Conservation (phyloP, 2,888 invertebrate genomes). For the Lymantria dispar region DNA sequence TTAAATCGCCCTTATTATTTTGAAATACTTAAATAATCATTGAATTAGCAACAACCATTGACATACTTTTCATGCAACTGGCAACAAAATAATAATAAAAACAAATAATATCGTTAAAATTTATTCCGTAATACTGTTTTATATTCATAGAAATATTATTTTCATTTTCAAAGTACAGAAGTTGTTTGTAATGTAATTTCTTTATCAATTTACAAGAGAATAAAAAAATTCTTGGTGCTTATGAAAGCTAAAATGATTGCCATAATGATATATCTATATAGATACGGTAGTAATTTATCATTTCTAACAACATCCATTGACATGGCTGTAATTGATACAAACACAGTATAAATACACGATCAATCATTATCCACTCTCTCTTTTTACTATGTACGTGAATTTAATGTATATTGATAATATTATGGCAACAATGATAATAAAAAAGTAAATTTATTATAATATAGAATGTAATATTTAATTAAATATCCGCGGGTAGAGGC, state of each 20-base stretch:
- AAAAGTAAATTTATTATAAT: slow-evolving; percentile 8
- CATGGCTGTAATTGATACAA: slow-evolving; percentile 19
- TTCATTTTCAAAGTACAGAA: slow-evolving; percentile 9
- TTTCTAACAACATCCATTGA: slow-evolving; percentile 15
- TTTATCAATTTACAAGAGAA: not conserved
- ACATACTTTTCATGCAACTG: not conserved
- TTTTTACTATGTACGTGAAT: slow-evolving; percentile 12
- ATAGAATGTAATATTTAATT: slow-evolving; percentile 1
- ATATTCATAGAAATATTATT: slow-evolving; percentile 16
- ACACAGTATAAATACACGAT: slow-evolving; percentile 14
- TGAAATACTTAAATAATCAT: not conserved
- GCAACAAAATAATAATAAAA: slow-evolving; percentile 16
- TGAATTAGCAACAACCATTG: not conserved
- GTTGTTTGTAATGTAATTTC: not conserved
- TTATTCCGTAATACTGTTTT: slow-evolving; percentile 9
- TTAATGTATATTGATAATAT: slow-evolving; percentile 9
- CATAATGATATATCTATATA: slow-evolving; percentile 1
- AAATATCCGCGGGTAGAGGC: not conserved
- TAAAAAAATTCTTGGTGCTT: not conserved
- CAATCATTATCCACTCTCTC: slow-evolving; percentile 22
- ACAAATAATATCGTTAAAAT: slow-evolving; percentile 13
- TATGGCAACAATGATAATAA: slow-evolving; percentile 8
- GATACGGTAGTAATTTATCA: slow-evolving; percentile 14
- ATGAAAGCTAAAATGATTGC: slow-evolving; percentile 5
- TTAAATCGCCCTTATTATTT: not conserved